Evolutionary conservation across 1,140 invertebrate genomes (phyloP), one percentile per base, ranked within the genome.

Genomic region (Eueides isabella): DNA sequence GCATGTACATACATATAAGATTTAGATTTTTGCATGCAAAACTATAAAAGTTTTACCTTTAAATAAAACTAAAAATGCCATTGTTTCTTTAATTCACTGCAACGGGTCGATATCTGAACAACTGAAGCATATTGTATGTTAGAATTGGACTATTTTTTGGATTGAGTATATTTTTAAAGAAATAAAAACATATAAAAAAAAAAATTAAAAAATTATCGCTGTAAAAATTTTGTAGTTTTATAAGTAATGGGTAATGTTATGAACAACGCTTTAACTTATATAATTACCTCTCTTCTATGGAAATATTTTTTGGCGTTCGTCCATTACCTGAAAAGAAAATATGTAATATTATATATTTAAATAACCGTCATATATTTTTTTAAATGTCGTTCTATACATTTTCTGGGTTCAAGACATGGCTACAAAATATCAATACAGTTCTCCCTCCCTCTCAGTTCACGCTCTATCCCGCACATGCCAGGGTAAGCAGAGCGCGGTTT

Each of bases 261-360:
- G 14, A 16, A 16, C 5, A 38, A 16, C 16, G 14, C n/a, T n/a
- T n/a, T n/a, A n/a, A n/a, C n/a, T n/a, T n/a, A 38, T 14, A 16
- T 2, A 19, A 44, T 44, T 73, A 73, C 71, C 71, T 72, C 61
- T 72, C 71, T 12, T 55, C 67, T 26, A 33, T 64, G 38, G 65
- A 41, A 73, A 61, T 23, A 30, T 73, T 61, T 6, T 38, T 67
- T 23, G 31, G 23, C 5, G 48, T 14, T 23, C 65, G 44, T 44
- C 80, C 80, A 35, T 81, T 81, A 26, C 75, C 80, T 81, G 70
- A n/a, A 77, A 77, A 62, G 26, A 67, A 55, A 72, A 48, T 65
- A 63, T 64, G n/a, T n/a, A n/a, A n/a, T 29, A 55, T 44, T 44
- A 33, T n/a, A 65, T 19, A 19, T 14, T 65, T 38, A 11, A 9